phyloP scores from a whole-genome alignment of 2,888 invertebrate species.

The Vannuccia rotundouncinata region DNA sequence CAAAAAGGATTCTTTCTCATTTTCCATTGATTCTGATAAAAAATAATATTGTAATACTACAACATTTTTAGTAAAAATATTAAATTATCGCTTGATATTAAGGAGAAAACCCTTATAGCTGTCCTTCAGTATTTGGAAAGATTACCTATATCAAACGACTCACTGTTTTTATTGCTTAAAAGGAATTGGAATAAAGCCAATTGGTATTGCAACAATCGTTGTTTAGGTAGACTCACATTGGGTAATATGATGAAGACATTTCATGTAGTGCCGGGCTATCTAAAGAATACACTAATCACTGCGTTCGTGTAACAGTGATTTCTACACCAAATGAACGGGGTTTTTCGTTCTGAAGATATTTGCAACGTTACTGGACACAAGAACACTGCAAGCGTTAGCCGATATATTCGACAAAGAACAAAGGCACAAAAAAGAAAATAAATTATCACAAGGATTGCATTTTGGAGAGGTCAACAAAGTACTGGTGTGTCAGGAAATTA shows the following conservation, averaged over 20 bases:
- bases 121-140: too few relatives aligned
- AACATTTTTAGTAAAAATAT: conserved; percentile 13
- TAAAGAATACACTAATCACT: conserved; percentile 4
- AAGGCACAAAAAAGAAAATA: conserved; percentile 17
- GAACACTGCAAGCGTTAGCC: background rate
- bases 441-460: conserved; percentile 16
- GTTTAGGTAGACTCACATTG: too few relatives aligned
- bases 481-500: conserved; percentile 11
- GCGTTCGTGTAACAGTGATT: conserved; percentile 32
- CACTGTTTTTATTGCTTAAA: too few relatives aligned
- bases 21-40: background rate
- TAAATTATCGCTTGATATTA: conserved; percentile 8
- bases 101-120: too few relatives aligned
- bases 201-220: too few relatives aligned
- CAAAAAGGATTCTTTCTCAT: background rate
- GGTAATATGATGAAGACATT: too few relatives aligned
- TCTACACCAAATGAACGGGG: conserved; percentile 2
- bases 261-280: conserved; percentile 1
- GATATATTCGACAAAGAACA: background rate
- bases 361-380: conserved; percentile 20
- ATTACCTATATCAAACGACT: too few relatives aligned
- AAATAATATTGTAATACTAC: conserved; percentile 3
- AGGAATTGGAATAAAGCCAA: too few relatives aligned
- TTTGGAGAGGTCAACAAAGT: conserved; percentile 1
- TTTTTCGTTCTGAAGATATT: conserved; percentile 9